These are phyloP conservation scores for Mola mola DNA, from an alignment of 2,113 vertebrate species.

Conservation along the genomic window DNA sequence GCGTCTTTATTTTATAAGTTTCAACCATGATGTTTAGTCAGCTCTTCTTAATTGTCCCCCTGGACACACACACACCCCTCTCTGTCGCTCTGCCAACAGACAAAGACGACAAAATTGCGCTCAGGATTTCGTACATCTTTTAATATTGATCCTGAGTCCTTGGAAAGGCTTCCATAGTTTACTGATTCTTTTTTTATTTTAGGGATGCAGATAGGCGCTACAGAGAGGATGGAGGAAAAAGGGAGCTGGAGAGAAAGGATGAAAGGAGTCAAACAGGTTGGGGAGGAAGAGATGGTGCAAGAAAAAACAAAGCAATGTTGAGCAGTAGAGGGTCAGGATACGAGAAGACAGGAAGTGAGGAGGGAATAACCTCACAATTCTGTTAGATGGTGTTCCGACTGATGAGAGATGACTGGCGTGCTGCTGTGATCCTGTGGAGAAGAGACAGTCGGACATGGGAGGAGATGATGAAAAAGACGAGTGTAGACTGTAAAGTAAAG, in stretches of 20 bases:
- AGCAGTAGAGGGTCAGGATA: too few relatives aligned
- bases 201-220: neutral
- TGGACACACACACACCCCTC: slow-evolving; percentile 1
- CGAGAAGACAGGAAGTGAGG: too few relatives aligned
- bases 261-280: neutral
- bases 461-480: slow-evolving; percentile 13
- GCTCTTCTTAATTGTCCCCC: slow-evolving; percentile 50
- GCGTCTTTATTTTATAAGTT: slow-evolving; percentile 50
- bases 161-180: neutral
- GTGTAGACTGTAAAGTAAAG: neutral
- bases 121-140: neutral
- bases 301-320: too few relatives aligned
- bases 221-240: neutral
- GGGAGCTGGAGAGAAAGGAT: neutral
- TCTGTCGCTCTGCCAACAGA: slow-evolving; percentile 6
- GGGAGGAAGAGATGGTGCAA: neutral
- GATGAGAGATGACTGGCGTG: slow-evolving; percentile 45
- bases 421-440: slow-evolving; percentile 33
- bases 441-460: slow-evolving; percentile 26
- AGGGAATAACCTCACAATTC: slow-evolving; percentile 19
- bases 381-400: slow-evolving; percentile 21
- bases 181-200: slow-evolving; percentile 17
- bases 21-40: slow-evolving; percentile 62
- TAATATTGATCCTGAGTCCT: slow-evolving; percentile 9
- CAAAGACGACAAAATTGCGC: slow-evolving; percentile 3